Evolutionary conservation across 2,797 vertebrate species (phyloP), one percentile per base, ranked within the genome.

Genomic region (Hippoglossus hippoglossus): DNA sequence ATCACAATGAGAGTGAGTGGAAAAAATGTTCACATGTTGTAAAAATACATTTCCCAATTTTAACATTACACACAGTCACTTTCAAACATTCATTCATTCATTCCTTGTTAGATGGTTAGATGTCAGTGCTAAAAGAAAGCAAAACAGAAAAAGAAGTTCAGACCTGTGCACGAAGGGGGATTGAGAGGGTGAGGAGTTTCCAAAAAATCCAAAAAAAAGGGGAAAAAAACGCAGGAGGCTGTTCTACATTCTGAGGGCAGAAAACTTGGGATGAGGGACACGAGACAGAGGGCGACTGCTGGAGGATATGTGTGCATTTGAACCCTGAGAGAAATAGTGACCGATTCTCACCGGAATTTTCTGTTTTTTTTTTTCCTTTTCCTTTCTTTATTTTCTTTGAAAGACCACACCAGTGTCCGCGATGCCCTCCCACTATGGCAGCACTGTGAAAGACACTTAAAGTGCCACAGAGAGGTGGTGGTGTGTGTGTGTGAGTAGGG

Each of bases 11-110:
- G 86, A 77, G 92, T 92, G 91, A 93, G 89, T 89, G 86, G 76
- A 87, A 85, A 83, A 89, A 86, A 93, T 76, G 93, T 93, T 95
- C 94, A 96, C 96, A 93, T 95, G 96, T 96, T 97, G 96, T 96
- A 97, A 97, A 97, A 97, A 97, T 97, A 97, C 96, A 97, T 95
- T 97, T 97, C 95, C 96, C 95, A 96, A 95, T 93, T 94, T 93
- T 87, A 92, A 93, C 83, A 89, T 89, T 87, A 92, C 90, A 91
- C 92, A 77, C 89, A 90, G 83, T 89, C 92, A 91, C 90, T 88
- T 92, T 87, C 91, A 92, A 91, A 92, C 92, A 94, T 91, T 92
- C 92, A 93, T 87, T 90, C 87, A 88, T 87, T 89, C 93, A 84
- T 87, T 90, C 89, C 89, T 87, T 88, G 90, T 93, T 92, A 91